Evolutionary conservation across 2,888 invertebrate genomes (phyloP).

Genomic region (Sussaba pulchella): DNA sequence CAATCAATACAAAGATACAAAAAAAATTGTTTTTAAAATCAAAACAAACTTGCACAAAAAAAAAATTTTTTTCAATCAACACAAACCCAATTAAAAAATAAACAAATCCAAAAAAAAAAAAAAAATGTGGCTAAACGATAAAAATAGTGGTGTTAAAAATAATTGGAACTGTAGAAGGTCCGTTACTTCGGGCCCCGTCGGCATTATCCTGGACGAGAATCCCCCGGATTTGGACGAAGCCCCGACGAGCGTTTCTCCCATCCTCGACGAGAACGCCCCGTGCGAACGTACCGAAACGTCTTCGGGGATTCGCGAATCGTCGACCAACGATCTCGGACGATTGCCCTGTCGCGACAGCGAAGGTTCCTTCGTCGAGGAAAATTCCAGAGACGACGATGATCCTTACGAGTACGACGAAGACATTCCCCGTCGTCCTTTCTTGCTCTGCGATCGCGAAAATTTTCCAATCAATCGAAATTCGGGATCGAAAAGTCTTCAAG

Average conservation of each 20-base stretch:
- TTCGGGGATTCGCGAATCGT: not conserved
- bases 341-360: slow-evolving; percentile 56
- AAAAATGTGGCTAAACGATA: slow-evolving; percentile 24
- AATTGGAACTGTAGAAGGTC: slow-evolving; percentile 49
- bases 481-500: not conserved
- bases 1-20: too few relatives aligned
- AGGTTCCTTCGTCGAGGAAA: slow-evolving; percentile 51
- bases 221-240: slow-evolving; percentile 15
- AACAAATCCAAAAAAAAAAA: not conserved
- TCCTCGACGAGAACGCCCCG: slow-evolving; percentile 27
- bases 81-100: not conserved
- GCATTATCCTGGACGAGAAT: slow-evolving; percentile 66
- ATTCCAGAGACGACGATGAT: slow-evolving; percentile 81
- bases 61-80: not conserved
- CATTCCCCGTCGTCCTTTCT: slow-evolving; percentile 74
- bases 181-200: slow-evolving; percentile 64
- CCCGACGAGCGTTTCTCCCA: slow-evolving; percentile 50
- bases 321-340: not conserved
- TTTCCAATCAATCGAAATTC: not conserved
- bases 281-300: not conserved
- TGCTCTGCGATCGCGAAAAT: slow-evolving; percentile 33
- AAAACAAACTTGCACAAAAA: not conserved
- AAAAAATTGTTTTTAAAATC: too few relatives aligned
- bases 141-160: slow-evolving; percentile 53
- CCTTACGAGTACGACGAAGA: slow-evolving; percentile 85